Base-by-base conservation (phyloP, 2,888 invertebrate species). In the Athetis lepigone region DNA sequence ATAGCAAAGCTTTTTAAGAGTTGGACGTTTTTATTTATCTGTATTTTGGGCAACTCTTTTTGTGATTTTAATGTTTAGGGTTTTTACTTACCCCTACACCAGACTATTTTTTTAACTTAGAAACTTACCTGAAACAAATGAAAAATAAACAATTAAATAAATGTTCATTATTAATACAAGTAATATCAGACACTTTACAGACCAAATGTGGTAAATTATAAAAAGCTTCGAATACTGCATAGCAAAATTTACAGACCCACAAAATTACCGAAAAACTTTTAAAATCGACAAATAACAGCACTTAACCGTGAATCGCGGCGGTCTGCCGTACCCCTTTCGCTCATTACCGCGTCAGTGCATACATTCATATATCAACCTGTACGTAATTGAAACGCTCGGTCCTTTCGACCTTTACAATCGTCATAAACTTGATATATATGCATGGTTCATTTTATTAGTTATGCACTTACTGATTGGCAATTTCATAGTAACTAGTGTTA, bases 61-160 rank as follows among this genome's bases (percentile, higher is more conserved):
- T n/a, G n/a, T n/a, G n/a, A n/a, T n/a, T 8, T 13, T 27, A 0
- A 2, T 37, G 7, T 1, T 40, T 13, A 18, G 18, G 25, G 18
- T 19, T 9, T 1, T 1, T 21, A 8, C 1, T n/a, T 19, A 52
- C 43, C 70, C 69, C 9, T 13, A 8, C 13, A 16, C 13, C 40
- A 16, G 7, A 25, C 16, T 23, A 39, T 52, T 18, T 36, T 2
- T 7, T 39, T 2, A 6, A 37, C 29, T 39, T 40, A 42, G 16
- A n/a, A 37, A 80, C 85, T 83, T 85, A 87, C 87, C 87, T 87
- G 83, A 52, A 87, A 86, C 74, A 82, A 80, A 39, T n/a, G 37
- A 70, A 9, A 13, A 33, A 33, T 13, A 33, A 33, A 33, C 4
- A 11, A 11, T 33, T 33, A 13, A 33, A 33, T 13, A 7, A 33